Evolutionary conservation across 2,888 invertebrate species (phyloP), one percentile per base, ranked within the genome.

Genomic region (Belgica antarctica): DNA sequence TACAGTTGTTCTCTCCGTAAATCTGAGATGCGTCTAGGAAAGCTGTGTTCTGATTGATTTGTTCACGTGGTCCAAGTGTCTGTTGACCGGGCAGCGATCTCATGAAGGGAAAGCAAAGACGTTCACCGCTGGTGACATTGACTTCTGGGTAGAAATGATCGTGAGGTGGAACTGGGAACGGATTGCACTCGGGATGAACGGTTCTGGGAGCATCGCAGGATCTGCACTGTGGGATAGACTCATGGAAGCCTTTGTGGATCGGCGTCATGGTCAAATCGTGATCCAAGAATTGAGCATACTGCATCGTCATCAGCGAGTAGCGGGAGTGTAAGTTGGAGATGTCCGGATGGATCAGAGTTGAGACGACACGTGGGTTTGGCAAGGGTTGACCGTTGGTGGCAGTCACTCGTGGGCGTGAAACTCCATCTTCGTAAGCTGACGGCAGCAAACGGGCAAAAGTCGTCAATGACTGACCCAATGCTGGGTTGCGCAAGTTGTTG

Each of bases 211-310:
- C 92, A 76, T 96, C 92, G 77, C 96, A 96, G 0, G 91, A 85
- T 52, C 94, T 85, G 75, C 95, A 95, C 76, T 92, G 90, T 0
- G 95, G 91, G 73, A 95, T 93, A 0, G 93, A 92, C 75, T 94
- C 92, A 77, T 90, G 89, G 83, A 92, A 92, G 75, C 92, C 92
- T 83, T 92, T 92, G 76, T 91, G 92, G 70, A 94, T 92, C 1
- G 94, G 96, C 0, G 96, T 95, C 85, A 95, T 88, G 0, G 96
- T 96, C 65, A 97, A 83, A 78, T 96, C 96, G 80, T 96, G 96
- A 78, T 96, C 96, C 19, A 96, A 78, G 75, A 97, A 89, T 79
- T 96, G 96, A 0, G 94, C 96, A 75, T 88, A 96, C 81, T 96
- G 96, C 96, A 96, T 96, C 46, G 91, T 86, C 90, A 96, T 92